Percentiles rank a stretch among this genome's conserved stretches.
phyloP scores from a whole-genome alignment of 1,140 invertebrate genomes.

The Psix sp. region DNA sequence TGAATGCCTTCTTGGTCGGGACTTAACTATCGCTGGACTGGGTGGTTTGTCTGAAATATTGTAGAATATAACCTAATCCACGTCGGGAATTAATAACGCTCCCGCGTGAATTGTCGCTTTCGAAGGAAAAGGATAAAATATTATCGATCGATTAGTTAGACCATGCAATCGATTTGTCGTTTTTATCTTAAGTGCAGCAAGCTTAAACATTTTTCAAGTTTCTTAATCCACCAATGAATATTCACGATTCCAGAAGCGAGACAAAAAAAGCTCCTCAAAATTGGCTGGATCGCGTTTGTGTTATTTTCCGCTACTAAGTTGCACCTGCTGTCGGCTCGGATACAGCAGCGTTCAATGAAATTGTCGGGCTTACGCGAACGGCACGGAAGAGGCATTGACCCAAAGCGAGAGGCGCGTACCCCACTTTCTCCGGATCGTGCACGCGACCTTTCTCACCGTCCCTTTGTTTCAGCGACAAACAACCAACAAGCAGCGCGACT shows the following conservation, averaged over 20 bases:
- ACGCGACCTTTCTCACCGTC: slow-evolving; percentile 50
- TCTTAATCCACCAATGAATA: too few relatives aligned
- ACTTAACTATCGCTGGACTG: slow-evolving; percentile 1
- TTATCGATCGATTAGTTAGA: too few relatives aligned
- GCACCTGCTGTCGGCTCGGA: background rate
- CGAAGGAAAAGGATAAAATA: too few relatives aligned
- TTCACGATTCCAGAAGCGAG: too few relatives aligned
- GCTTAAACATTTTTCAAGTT: too few relatives aligned
- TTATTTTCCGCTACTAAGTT: slow-evolving; percentile 3
- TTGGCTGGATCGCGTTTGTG: too few relatives aligned
- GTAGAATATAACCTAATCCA: slow-evolving; percentile 2
- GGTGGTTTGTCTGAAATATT: slow-evolving; percentile 23
- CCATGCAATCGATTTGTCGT: too few relatives aligned
- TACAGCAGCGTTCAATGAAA: slow-evolving; percentile 15
- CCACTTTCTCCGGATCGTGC: slow-evolving; percentile 46
- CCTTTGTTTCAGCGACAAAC: slow-evolving; percentile 58
- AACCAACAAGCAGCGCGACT: slow-evolving; percentile 55
- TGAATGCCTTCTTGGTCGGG: slow-evolving; percentile 6
- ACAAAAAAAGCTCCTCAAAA: too few relatives aligned
- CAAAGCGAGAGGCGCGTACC: slow-evolving; percentile 23
- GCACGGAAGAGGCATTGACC: slow-evolving; percentile 46
- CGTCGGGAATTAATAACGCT: slow-evolving; percentile 12
- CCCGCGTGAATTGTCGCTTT: background rate
- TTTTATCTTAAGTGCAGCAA: too few relatives aligned
- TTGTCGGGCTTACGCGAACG: slow-evolving; percentile 16